These are phyloP conservation scores for Psylliodes chrysocephalus DNA, from an alignment of 2,888 invertebrate genomes.

Conservation along the genomic window DNA sequence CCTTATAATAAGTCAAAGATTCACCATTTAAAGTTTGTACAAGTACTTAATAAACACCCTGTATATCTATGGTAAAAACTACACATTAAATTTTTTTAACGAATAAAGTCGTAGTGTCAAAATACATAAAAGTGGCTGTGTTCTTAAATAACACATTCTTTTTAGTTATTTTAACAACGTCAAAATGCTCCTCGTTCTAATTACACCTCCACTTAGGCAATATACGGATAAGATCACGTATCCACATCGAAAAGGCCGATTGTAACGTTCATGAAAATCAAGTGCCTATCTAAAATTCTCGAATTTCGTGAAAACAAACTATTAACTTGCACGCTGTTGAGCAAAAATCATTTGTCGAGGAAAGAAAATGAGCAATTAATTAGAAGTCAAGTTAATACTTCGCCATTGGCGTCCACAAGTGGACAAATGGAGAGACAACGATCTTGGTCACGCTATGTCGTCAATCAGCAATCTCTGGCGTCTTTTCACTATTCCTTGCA, in stretches of 20 bases:
- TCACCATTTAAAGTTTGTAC: no score
- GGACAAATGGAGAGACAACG: conserved; percentile 8
- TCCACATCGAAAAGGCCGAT: conserved; percentile 26
- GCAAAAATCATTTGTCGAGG: conserved; percentile 39
- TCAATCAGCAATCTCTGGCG: no score
- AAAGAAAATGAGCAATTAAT: conserved; percentile 35
- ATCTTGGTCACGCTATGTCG: conserved; percentile 5
- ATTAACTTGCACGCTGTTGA: conserved; percentile 44
- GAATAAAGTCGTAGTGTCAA: no score
- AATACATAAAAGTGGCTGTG: no score
- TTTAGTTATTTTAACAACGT: no score
- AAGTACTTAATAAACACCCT: no score
- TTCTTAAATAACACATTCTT: no score
- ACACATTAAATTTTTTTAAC: no score
- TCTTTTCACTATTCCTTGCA: no score
- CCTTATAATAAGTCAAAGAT: no score
- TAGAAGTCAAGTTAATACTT: conserved; percentile 15
- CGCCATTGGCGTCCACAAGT: conserved; percentile 10
- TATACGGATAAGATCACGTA: conserved; percentile 7
- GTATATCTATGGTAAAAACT: no score
- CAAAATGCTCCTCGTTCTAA: not conserved
- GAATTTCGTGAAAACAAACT: conserved; percentile 43
- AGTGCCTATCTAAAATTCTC: conserved; percentile 27
- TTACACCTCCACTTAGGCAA: not conserved
- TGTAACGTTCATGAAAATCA: conserved; percentile 22